Evolutionary conservation across 2,888 invertebrate genomes (phyloP).

Genomic region (Drosophila paramelanica): DNA sequence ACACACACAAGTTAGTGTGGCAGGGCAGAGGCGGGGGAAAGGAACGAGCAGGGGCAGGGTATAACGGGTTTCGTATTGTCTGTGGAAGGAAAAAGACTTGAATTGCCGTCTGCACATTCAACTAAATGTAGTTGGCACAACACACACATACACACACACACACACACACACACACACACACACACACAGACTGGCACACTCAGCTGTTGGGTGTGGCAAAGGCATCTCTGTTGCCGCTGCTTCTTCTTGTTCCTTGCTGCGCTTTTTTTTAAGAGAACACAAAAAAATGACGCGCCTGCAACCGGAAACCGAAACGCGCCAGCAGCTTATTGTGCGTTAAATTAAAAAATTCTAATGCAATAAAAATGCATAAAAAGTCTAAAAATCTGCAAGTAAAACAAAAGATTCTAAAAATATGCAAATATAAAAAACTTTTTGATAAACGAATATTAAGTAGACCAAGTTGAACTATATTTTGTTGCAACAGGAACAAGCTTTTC

Average conservation of each 20-base stretch:
- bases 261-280: neutral
- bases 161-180: constrained; percentile 11
- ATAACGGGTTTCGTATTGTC: constrained; percentile 29
- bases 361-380: constrained; percentile 20
- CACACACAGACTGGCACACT: constrained; percentile 1
- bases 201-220: constrained; percentile 33
- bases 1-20: constrained; percentile 17
- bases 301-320: constrained; percentile 64
- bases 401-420: constrained; percentile 7
- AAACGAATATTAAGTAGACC: too few relatives aligned
- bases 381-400: constrained; percentile 32
- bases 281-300: constrained; percentile 40
- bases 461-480: too few relatives aligned
- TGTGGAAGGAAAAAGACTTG: constrained; percentile 19
- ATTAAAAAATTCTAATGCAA: constrained; percentile 76
- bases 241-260: constrained; percentile 14
- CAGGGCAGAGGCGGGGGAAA: neutral
- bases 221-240: constrained; percentile 18
- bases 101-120: constrained; percentile 42
- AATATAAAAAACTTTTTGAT: too few relatives aligned
- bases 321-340: constrained; percentile 81
- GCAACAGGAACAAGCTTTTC: too few relatives aligned
- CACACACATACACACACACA: constrained; percentile 10
- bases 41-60: neutral
- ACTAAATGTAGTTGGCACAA: constrained; percentile 44